Evolutionary conservation across 2,797 vertebrate species (phyloP).

Genomic region (Anolis apletophallus): DNA sequence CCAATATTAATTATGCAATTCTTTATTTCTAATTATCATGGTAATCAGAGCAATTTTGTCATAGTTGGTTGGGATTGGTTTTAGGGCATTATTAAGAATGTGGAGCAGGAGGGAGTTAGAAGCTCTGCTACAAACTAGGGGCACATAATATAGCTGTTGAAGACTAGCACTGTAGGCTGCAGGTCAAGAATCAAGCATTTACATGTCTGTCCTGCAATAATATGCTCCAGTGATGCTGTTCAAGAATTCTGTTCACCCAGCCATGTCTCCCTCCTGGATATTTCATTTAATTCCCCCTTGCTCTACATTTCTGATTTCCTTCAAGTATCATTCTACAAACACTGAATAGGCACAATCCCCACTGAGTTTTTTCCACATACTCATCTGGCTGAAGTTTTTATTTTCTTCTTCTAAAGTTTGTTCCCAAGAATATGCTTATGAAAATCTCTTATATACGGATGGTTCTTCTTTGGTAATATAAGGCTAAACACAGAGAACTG

Average conservation of each 20-base stretch:
- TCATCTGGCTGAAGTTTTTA: not conserved
- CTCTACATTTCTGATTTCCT: not conserved
- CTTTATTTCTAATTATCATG: not conserved
- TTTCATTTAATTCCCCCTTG: not conserved
- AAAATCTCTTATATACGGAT: not conserved
- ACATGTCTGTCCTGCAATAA: not conserved
- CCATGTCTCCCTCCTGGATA: not conserved
- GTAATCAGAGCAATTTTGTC: too few species aligned
- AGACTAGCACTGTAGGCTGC: not conserved
- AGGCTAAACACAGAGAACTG: not conserved
- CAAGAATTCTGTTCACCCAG: not conserved
- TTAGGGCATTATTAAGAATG: too few species aligned
- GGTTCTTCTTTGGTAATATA: not conserved
- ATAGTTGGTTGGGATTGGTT: not conserved
- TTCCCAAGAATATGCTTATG: not conserved
- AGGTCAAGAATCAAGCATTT: not conserved
- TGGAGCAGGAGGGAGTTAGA: conserved; percentile 8
- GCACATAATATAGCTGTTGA: not conserved
- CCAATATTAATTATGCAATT: not conserved
- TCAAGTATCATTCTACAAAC: not conserved
- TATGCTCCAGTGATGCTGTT: not conserved
- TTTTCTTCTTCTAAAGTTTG: not conserved
- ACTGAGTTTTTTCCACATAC: too few species aligned
- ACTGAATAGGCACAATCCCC: not conserved
- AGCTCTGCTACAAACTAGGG: not conserved